phyloP scores from a whole-genome alignment of 2,113 vertebrate species.

The Myodes glareolus region DNA sequence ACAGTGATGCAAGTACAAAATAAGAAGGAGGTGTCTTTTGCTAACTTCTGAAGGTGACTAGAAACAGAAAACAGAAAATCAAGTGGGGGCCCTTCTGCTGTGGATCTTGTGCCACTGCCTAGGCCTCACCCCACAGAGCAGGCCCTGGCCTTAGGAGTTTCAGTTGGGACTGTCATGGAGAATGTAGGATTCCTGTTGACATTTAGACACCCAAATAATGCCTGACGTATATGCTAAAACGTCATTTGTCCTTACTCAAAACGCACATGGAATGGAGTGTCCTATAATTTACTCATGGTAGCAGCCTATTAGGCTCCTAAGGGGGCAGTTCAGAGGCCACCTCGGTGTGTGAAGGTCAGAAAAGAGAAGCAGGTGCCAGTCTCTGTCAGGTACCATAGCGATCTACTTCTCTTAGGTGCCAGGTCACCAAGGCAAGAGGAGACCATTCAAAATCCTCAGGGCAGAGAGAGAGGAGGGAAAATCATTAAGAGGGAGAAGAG shows the following conservation, averaged over 20 bases:
- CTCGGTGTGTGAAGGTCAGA: not conserved
- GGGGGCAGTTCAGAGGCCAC: not conserved
- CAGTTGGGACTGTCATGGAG: not conserved
- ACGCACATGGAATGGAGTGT: not conserved
- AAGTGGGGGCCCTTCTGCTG: not conserved
- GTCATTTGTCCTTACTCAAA: not conserved
- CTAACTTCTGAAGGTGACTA: not conserved
- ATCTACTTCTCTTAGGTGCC: not conserved
- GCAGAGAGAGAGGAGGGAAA: accelerated
- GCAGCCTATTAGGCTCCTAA: not conserved
- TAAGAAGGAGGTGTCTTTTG: not conserved
- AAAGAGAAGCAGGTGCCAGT: not conserved
- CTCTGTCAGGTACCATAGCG: not conserved
- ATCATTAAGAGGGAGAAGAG: not conserved
- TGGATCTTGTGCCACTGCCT: not conserved
- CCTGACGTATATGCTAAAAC: not conserved
- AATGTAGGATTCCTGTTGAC: not conserved
- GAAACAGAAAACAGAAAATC: not conserved
- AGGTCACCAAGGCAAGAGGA: not conserved
- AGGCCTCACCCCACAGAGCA: not conserved
- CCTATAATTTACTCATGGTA: not conserved
- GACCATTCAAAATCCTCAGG: not conserved
- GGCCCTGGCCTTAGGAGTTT: not conserved
- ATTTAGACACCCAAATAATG: not conserved
- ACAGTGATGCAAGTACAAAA: not conserved